Percentiles rank a stretch among this genome's conserved stretches.
These are phyloP conservation scores for Drosophila buzzatii DNA, from an alignment of 2,888 invertebrate genomes.

Conservation along the genomic window DNA sequence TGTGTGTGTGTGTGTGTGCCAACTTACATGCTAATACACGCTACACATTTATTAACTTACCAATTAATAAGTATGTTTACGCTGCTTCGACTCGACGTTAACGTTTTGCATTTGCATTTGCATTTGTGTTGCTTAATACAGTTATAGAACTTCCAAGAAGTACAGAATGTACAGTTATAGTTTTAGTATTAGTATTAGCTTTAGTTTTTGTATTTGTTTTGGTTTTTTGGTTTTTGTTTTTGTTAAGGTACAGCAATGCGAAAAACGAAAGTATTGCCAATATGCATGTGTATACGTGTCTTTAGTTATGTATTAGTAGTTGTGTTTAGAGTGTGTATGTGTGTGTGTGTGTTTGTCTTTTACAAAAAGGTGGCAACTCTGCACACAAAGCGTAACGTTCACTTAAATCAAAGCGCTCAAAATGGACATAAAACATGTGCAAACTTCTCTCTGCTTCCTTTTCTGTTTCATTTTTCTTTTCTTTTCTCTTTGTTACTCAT, in stretches of 20 bases:
- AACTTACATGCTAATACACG: constrained; percentile 73
- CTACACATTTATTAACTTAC: constrained; percentile 78
- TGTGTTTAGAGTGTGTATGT: constrained; percentile 1
- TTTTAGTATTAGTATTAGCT: constrained; percentile 10
- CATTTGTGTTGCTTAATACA: constrained; percentile 41
- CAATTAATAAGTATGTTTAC: constrained; percentile 65
- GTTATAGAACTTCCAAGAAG: constrained; percentile 73
- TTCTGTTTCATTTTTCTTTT: constrained; percentile 28
- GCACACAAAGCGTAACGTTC: constrained; percentile 76
- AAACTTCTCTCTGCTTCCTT: constrained; percentile 24
- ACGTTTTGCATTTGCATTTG: constrained; percentile 25
- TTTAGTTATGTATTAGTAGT: constrained; percentile 13
- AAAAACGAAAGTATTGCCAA: constrained; percentile 73
- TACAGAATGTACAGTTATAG: constrained; percentile 75
- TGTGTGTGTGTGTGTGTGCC: constrained; percentile 41
- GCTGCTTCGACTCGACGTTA: constrained; percentile 27
- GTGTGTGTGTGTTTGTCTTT: constrained; percentile 39
- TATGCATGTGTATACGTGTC: constrained; percentile 44
- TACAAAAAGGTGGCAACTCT: constrained; percentile 74
- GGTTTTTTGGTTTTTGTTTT: constrained; percentile 9
- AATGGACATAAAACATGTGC: constrained; percentile 69
- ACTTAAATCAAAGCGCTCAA: constrained; percentile 69
- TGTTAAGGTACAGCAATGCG: constrained; percentile 79
- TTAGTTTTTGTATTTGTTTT: constrained; percentile 19
- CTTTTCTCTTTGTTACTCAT: constrained; percentile 27